A percentile compares a stretch with the other conserved stretches of the same genome.
These are phyloP conservation scores for Trissolcus basalis DNA, from an alignment of 1,140 invertebrate genomes.

Conservation along the genomic window DNA sequence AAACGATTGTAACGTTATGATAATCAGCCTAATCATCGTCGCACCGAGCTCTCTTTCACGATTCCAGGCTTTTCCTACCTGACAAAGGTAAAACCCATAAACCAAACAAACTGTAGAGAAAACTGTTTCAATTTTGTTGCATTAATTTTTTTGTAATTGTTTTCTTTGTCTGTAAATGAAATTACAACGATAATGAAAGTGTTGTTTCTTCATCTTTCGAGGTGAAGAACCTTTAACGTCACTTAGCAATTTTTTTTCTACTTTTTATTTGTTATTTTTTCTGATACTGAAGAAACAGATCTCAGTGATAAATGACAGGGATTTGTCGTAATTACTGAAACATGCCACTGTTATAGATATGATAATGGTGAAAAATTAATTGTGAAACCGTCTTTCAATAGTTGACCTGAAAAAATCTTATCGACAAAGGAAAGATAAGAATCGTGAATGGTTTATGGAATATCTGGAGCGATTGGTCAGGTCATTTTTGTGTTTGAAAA, in stretches of 20 bases:
- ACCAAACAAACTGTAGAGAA: no score
- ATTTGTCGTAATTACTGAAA: conserved; percentile 29
- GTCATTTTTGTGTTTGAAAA: neutral
- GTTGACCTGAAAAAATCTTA: conserved; percentile 25
- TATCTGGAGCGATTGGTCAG: neutral
- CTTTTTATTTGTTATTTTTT: conserved; percentile 17
- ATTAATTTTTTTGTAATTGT: no score
- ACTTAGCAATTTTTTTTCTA: neutral
- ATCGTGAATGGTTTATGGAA: conserved; percentile 10
- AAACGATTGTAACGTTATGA: conserved; percentile 23
- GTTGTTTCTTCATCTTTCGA: no score
- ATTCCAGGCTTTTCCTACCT: neutral
- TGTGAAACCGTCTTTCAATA: conserved; percentile 16
- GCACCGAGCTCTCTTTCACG: neutral
- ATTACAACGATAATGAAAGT: no score
- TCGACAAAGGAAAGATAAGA: conserved; percentile 6
- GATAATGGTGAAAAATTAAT: neutral
- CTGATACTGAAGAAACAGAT: conserved; percentile 9
- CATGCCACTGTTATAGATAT: conserved; percentile 21
- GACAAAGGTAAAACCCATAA: neutral
- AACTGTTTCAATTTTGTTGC: no score
- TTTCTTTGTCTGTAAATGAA: no score
- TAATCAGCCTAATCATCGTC: conserved; percentile 19
- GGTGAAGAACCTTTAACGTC: no score
- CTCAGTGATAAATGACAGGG: conserved; percentile 27